phyloP scores from a whole-genome alignment of 2,797 vertebrate species.

The Girardinus metallicus region DNA sequence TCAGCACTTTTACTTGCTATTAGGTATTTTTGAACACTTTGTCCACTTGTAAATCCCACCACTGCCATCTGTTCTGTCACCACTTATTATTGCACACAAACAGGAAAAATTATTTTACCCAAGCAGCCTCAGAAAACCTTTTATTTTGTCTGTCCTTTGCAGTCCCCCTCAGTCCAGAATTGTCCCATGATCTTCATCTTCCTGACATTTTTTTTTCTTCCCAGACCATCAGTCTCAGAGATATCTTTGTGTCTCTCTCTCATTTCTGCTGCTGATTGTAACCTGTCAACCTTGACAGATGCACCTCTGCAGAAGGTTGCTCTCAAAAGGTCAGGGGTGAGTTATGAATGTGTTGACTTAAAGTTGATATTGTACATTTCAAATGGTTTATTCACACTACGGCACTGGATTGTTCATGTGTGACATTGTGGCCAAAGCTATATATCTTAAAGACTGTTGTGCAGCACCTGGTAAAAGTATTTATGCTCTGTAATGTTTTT shows the following conservation, averaged over 20 bases:
- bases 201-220: slow-evolving; percentile 10
- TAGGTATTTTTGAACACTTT: slow-evolving; percentile 54
- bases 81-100: slow-evolving; percentile 42
- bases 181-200: slow-evolving; percentile 11
- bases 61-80: slow-evolving; percentile 63
- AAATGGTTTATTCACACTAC: slow-evolving; percentile 22
- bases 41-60: slow-evolving; percentile 57
- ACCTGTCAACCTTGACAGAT: slow-evolving; percentile 58
- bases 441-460: slow-evolving; percentile 3
- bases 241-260: slow-evolving; percentile 39
- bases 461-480: background rate
- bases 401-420: slow-evolving; percentile 29
- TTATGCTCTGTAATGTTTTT: background rate
- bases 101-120: slow-evolving; percentile 25
- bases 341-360: slow-evolving; percentile 26
- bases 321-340: slow-evolving; percentile 57
- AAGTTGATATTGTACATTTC: slow-evolving; percentile 21
- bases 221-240: slow-evolving; percentile 25
- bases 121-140: slow-evolving; percentile 22
- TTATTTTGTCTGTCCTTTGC: slow-evolving; percentile 8
- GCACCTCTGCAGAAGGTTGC: slow-evolving; percentile 15
- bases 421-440: slow-evolving; percentile 15
- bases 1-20: slow-evolving; percentile 53
- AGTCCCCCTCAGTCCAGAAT: slow-evolving; percentile 19
- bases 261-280: slow-evolving; percentile 27